Evolutionary conservation across 2,113 vertebrate genomes (phyloP).

Genomic region (Pollachius pollachius): DNA sequence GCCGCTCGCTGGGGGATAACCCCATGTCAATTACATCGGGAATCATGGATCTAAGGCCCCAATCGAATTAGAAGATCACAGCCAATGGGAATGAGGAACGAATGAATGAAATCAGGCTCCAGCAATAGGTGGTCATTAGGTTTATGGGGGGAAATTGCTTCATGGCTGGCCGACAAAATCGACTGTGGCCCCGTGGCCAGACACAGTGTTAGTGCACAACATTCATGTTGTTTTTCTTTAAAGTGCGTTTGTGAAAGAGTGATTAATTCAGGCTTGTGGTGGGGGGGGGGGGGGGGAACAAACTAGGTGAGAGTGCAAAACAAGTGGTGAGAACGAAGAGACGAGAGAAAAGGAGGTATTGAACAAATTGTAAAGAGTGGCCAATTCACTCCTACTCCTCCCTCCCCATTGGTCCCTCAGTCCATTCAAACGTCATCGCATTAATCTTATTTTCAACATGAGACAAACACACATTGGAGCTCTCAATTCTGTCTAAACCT

Average conservation of each 20-base stretch:
- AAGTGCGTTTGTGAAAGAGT: constrained; percentile 29
- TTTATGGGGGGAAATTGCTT: constrained; percentile 63
- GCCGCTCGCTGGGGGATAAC: constrained; percentile 40
- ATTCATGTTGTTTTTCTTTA: constrained; percentile 2
- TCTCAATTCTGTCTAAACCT: too few species aligned
- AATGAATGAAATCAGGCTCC: constrained; percentile 9
- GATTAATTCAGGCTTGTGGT: constrained; percentile 16
- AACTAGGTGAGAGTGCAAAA: constrained; percentile 17
- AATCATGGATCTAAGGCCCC: constrained; percentile 59
- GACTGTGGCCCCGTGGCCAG: constrained; percentile 50
- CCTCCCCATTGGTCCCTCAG: too few species aligned
- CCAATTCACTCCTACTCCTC: too few species aligned
- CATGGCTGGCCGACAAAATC: constrained; percentile 60
- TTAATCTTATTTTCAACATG: too few species aligned
- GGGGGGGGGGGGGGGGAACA: constrained; percentile 6
- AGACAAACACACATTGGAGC: too few species aligned
- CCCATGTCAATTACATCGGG: constrained; percentile 54
- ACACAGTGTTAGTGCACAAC: constrained; percentile 16
- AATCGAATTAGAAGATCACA: constrained; percentile 65
- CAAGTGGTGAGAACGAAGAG: background rate
- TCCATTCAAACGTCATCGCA: too few species aligned
- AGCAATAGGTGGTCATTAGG: constrained; percentile 57
- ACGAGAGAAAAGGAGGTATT: background rate
- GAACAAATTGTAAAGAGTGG: too few species aligned
- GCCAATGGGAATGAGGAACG: constrained; percentile 48